A percentile compares a stretch with the other conserved stretches of the same genome.
Conservation (phyloP, 2,797 vertebrate species). For the Acipenser transmontanus region DNA sequence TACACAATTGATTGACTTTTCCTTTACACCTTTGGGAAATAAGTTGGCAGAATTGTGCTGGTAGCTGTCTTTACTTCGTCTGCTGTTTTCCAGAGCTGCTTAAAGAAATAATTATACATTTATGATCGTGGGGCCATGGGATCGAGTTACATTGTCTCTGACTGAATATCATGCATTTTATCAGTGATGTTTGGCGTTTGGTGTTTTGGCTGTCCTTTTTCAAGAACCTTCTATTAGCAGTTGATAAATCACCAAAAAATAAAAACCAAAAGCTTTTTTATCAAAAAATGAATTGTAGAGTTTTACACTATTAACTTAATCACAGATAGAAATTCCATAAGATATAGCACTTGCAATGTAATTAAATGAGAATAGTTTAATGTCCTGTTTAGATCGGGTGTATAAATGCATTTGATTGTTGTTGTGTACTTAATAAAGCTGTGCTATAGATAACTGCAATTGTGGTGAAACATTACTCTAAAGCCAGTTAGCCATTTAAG, state of each 20-base stretch:
- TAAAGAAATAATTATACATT: slow-evolving; percentile 13
- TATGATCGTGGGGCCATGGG: slow-evolving; percentile 22
- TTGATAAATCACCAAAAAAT: slow-evolving; percentile 18
- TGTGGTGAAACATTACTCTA: too few relatives aligned
- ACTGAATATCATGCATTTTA: slow-evolving; percentile 33
- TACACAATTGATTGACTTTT: slow-evolving; percentile 15
- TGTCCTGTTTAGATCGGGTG: too few relatives aligned
- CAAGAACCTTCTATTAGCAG: slow-evolving; percentile 22
- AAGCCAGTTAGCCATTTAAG: too few relatives aligned
- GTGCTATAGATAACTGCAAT: too few relatives aligned
- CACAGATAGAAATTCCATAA: too few relatives aligned
- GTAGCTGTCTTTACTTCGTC: slow-evolving; percentile 18
- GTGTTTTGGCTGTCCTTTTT: slow-evolving; percentile 35
- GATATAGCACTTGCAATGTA: too few relatives aligned
- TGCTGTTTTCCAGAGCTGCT: slow-evolving; percentile 6
- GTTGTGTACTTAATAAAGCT: too few relatives aligned
- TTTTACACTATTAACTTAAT: too few relatives aligned
- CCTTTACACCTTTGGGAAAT: slow-evolving; percentile 11
- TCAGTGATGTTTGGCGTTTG: slow-evolving; percentile 30
- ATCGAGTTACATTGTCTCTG: slow-evolving; percentile 36
- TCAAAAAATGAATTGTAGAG: slow-evolving; percentile 7
- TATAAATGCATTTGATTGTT: too few relatives aligned
- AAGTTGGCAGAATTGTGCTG: slow-evolving; percentile 4
- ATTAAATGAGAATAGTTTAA: too few relatives aligned
- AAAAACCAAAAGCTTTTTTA: slow-evolving; percentile 26